Evolutionary conservation across 1,140 invertebrate genomes (phyloP).

Genomic region (Conus betulinus): DNA sequence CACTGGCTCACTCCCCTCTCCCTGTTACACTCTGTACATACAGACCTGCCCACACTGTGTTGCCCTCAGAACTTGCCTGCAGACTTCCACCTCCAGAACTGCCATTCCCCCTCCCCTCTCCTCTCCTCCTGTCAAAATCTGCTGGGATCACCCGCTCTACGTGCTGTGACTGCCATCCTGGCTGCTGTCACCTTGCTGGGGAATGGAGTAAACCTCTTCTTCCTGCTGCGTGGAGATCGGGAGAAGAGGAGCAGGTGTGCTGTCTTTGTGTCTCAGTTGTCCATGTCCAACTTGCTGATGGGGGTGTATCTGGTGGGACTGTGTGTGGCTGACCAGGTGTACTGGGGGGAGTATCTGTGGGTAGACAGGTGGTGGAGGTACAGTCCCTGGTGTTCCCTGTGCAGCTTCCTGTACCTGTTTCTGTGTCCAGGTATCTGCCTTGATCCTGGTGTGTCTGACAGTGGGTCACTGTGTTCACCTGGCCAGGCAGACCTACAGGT

Average conservation of each 20-base stretch:
- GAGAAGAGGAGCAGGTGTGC: too few relatives aligned
- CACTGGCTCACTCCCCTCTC: constrained; percentile 11
- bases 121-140: constrained; percentile 42
- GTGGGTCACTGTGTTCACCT: too few relatives aligned
- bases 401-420: too few relatives aligned
- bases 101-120: neutral
- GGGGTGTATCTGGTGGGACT: constrained; percentile 44
- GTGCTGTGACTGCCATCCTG: constrained; percentile 8
- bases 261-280: neutral
- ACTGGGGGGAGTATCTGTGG: neutral
- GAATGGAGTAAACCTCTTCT: too few relatives aligned
- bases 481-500: too few relatives aligned
- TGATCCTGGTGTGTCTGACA: too few relatives aligned
- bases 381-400: constrained; percentile 30
- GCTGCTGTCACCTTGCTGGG: constrained; percentile 36
- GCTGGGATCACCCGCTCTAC: constrained; percentile 17
- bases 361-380: constrained; percentile 51
- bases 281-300: neutral
- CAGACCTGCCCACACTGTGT: neutral
- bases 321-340: constrained; percentile 34
- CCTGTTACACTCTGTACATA: neutral
- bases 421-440: constrained; percentile 37
- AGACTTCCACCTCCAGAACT: neutral
- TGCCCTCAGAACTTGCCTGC: neutral
- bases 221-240: too few relatives aligned